phyloP scores from a whole-genome alignment of 2,888 invertebrate genomes.

The Altica lythri region DNA sequence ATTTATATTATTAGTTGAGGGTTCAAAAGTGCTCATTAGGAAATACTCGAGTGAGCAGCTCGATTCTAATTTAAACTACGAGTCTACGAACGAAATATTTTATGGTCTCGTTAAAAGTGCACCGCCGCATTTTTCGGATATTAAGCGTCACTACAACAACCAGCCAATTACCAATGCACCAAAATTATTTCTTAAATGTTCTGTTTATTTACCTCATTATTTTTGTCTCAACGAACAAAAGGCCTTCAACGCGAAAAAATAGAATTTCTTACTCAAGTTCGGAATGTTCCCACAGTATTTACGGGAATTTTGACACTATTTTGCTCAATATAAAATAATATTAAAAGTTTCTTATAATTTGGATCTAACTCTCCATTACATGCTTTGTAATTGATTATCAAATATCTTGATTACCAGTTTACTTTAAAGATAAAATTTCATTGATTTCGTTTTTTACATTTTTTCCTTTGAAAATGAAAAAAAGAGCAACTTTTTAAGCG shows the following conservation, averaged over 20 bases:
- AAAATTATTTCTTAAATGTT: conserved; percentile 34
- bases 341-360: too few species aligned
- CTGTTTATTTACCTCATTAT: conserved; percentile 28
- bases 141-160: conserved; percentile 26
- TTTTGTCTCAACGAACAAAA: conserved; percentile 21
- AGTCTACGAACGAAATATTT: conserved; percentile 32
- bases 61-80: conserved; percentile 38
- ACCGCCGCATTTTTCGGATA: conserved; percentile 42
- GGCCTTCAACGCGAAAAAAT: conserved; percentile 21
- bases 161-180: conserved; percentile 29
- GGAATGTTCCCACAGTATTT: conserved; percentile 19
- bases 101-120: conserved; percentile 40
- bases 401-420: too few species aligned
- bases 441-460: too few species aligned
- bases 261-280: conserved; percentile 1
- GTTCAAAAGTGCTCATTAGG: conserved; percentile 42
- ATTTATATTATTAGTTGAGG: conserved; percentile 26
- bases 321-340: too few species aligned
- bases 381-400: too few species aligned
- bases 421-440: too few species aligned
- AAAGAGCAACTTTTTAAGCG: too few species aligned
- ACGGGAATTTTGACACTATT: background rate
- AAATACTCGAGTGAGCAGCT: conserved; percentile 37
- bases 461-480: too few species aligned
- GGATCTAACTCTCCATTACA: too few species aligned